phyloP scores from a whole-genome alignment of 2,797 vertebrate species.

The Pteropus rufus region DNA sequence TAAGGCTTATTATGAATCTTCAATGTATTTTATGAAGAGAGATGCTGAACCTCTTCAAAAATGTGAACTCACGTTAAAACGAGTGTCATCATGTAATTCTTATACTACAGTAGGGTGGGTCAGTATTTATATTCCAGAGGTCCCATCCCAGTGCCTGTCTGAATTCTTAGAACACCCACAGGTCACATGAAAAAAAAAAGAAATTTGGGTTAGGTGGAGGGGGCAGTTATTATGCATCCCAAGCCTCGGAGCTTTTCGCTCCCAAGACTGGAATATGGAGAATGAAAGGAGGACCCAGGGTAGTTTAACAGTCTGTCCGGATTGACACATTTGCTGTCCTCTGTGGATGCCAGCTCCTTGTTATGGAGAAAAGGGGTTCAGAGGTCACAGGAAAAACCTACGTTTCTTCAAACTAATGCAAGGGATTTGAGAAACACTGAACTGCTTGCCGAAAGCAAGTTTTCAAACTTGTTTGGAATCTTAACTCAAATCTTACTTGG shows the following conservation, averaged over 20 bases:
- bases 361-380: not conserved
- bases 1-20: not conserved
- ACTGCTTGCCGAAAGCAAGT: not conserved
- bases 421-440: not conserved
- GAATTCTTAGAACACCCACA: not conserved
- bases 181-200: not conserved
- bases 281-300: not conserved
- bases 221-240: no score
- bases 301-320: not conserved
- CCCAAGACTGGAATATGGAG: not conserved
- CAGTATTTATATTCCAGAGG: not conserved
- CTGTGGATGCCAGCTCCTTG: not conserved
- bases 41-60: not conserved
- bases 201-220: not conserved
- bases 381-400: not conserved
- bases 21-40: not conserved
- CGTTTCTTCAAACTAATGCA: not conserved
- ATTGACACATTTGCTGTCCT: not conserved
- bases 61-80: not conserved
- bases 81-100: not conserved
- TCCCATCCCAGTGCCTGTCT: not conserved
- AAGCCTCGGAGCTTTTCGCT: no score
- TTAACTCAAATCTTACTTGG: not conserved
- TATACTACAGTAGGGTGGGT: accelerated
- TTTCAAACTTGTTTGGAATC: not conserved